Conservation (phyloP, 2,113 vertebrate species). For the Tretioscincus oriximinensis region DNA sequence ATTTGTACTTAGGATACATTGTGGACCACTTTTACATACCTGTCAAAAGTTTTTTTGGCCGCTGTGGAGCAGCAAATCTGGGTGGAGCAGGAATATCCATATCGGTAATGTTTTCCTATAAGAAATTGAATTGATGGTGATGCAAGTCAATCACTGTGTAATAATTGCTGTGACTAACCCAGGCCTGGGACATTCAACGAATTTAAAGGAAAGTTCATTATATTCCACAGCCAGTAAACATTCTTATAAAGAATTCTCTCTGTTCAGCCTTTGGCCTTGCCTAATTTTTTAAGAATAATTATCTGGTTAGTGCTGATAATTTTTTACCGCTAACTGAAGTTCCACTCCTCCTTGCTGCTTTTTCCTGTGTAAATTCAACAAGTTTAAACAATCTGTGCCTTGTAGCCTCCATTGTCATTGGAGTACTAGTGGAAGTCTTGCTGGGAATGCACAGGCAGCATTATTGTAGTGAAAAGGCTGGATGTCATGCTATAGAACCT, state of each 20-base stretch:
- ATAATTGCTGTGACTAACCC: background rate
- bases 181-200: background rate
- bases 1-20: accelerated
- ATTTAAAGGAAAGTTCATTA: background rate
- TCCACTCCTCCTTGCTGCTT: too few species aligned
- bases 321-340: too few species aligned
- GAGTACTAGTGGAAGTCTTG: too few species aligned
- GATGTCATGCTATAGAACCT: too few species aligned
- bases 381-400: too few species aligned
- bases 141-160: background rate
- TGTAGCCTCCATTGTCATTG: too few species aligned
- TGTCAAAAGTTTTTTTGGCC: slow-evolving; percentile 60
- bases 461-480: too few species aligned
- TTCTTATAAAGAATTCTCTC: background rate
- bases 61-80: slow-evolving; percentile 64
- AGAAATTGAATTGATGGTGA: background rate
- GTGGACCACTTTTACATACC: slow-evolving; percentile 50
- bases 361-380: too few species aligned
- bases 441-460: too few species aligned
- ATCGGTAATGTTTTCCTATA: slow-evolving; percentile 55
- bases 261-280: background rate
- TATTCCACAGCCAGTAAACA: background rate
- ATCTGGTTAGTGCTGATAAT: too few species aligned
- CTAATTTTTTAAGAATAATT: background rate
- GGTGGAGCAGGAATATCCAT: slow-evolving; percentile 67